Conservation (phyloP, 2,797 vertebrate genomes). For the Columba guinea region DNA sequence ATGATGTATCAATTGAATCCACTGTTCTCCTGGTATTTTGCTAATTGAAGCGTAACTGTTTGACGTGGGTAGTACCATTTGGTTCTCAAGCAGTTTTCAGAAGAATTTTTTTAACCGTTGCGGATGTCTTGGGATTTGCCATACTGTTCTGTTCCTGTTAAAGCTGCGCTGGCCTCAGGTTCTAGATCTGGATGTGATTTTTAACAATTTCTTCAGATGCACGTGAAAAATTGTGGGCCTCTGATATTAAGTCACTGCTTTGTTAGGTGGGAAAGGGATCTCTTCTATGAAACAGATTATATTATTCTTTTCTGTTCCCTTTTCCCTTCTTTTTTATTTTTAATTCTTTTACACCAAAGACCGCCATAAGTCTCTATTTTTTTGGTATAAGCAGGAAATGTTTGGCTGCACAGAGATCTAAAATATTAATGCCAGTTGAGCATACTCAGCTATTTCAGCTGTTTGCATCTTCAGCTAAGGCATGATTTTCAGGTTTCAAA, state of each 20-base stretch:
- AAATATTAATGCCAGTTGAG: slow-evolving; percentile 49
- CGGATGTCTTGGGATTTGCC: not conserved
- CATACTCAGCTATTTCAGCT: not conserved
- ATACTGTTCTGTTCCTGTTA: not conserved
- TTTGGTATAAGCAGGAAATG: not conserved
- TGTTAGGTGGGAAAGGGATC: not conserved
- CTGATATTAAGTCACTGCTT: not conserved
- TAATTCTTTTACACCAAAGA: not conserved
- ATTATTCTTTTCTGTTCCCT: not conserved
- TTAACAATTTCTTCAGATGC: not conserved
- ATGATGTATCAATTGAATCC: not conserved
- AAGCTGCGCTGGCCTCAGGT: not conserved
- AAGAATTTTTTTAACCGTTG: not conserved
- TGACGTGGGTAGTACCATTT: not conserved
- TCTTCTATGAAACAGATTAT: not conserved
- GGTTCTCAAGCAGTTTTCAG: not conserved
- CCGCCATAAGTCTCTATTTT: not conserved
- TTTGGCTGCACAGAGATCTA: slow-evolving; percentile 11
- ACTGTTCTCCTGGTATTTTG: not conserved
- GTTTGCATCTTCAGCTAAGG: not conserved
- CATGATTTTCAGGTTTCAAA: not conserved
- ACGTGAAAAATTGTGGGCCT: not conserved
- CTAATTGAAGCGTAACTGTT: not conserved
- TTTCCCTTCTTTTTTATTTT: not conserved
- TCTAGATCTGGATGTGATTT: not conserved